A percentile compares a stretch with the other conserved stretches of the same genome.
These are phyloP conservation scores for Trissonchulus latispiculum DNA, from an alignment of 2,888 invertebrate species.

Conservation along the genomic window DNA sequence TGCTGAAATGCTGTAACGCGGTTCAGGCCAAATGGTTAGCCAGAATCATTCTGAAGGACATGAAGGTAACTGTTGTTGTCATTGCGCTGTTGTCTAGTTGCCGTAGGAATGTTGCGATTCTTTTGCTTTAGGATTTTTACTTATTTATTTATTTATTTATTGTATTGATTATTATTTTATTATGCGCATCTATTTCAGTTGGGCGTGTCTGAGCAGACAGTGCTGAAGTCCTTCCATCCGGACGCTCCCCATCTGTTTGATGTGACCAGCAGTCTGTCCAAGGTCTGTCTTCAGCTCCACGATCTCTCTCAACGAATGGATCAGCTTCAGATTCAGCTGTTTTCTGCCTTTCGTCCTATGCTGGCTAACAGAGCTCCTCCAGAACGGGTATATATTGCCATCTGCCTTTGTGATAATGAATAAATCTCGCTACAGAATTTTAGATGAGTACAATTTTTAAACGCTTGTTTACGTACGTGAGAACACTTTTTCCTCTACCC, in stretches of 20 bases:
- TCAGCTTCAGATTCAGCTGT: constrained; percentile 60
- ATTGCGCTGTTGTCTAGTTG: neutral
- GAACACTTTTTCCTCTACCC: no score
- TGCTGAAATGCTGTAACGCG: constrained; percentile 59
- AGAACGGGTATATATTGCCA: constrained; percentile 44
- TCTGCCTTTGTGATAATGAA: no score
- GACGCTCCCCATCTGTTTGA: constrained; percentile 67
- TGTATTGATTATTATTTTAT: neutral
- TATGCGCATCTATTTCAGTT: constrained; percentile 44
- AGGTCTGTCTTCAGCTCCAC: constrained; percentile 60
- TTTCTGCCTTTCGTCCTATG: constrained; percentile 76
- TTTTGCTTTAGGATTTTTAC: no score
- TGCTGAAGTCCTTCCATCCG: constrained; percentile 63
- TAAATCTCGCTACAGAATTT: no score
- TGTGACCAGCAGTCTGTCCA: constrained; percentile 59
- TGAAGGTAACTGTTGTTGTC: constrained; percentile 50
- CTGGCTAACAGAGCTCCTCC: constrained; percentile 64
- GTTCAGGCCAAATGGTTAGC: constrained; percentile 80
- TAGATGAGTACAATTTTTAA: no score
- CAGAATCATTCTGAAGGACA: constrained; percentile 70
- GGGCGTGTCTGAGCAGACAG: constrained; percentile 60
- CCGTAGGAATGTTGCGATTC: no score
- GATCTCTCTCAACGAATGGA: constrained; percentile 56
- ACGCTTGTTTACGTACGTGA: no score
- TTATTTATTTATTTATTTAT: neutral